These are phyloP conservation scores for Asbolus verrucosus DNA, from an alignment of 1,140 invertebrate genomes.

Conservation along the genomic window DNA sequence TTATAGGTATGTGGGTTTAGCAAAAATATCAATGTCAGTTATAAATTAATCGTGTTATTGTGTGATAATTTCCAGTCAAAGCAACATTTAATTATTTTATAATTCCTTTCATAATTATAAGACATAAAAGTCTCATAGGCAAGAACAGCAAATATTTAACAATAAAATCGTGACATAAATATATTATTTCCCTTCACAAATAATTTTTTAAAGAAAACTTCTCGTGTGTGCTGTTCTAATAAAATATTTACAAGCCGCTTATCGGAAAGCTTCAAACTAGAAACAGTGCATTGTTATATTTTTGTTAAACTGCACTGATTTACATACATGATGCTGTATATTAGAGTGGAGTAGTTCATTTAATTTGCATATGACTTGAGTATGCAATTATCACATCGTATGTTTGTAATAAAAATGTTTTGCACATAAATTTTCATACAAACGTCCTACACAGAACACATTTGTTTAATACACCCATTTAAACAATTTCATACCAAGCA, in stretches of 20 bases:
- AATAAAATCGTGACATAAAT: slow-evolving; percentile 8
- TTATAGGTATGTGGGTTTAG: slow-evolving; percentile 19
- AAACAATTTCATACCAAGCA: slow-evolving; percentile 17
- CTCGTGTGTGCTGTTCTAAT: no score
- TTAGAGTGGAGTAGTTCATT: slow-evolving; percentile 18
- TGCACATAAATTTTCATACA: slow-evolving; percentile 26
- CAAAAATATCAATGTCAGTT: slow-evolving; percentile 34
- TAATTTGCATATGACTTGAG: slow-evolving; percentile 29
- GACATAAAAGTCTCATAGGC: slow-evolving; percentile 1
- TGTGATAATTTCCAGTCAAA: slow-evolving; percentile 35
- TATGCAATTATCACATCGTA: slow-evolving; percentile 35
- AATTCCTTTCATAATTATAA: slow-evolving; percentile 30
- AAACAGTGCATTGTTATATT: no score
- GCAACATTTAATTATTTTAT: slow-evolving; percentile 36
- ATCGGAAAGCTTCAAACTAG: background rate
- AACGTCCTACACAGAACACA: slow-evolving; percentile 29
- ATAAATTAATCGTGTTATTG: slow-evolving; percentile 34
- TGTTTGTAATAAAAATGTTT: slow-evolving; percentile 23
- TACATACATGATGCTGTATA: slow-evolving; percentile 23
- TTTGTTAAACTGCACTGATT: no score
- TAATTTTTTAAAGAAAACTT: background rate
- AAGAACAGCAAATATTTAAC: background rate
- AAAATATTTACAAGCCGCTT: no score
- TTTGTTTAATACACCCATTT: slow-evolving; percentile 35
- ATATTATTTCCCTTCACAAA: slow-evolving; percentile 10